Evolutionary conservation across 2,113 vertebrate genomes (phyloP), one percentile per base, ranked within the genome.

Genomic region (Carollia perspicillata): DNA sequence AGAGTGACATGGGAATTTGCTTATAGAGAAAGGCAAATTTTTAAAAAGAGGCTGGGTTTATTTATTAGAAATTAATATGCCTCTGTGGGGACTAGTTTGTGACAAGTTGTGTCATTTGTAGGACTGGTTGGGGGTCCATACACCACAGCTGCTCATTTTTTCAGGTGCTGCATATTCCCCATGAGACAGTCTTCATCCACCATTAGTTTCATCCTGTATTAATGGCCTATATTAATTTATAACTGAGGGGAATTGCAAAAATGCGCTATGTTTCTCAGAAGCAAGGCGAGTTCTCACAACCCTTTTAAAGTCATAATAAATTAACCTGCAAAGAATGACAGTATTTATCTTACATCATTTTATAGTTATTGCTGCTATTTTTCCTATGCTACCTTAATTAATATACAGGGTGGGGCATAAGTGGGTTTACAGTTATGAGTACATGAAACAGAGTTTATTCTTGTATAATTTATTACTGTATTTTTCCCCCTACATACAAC

Each of bases 301-400:
- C 90, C 95, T 96, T 98, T 97, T 84, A 97, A 98, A 97, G 95
- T 95, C 92, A 85, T 97, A 97, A 98, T 98, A 97, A 98, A 98
- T 98, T 98, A 97, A 96, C 97, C 89, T 63, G 95, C 92, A 65
- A 97, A 94, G 0, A 94, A 96, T 97, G 80, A 94, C 94, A 89
- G 68, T 97, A 97, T 98, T 98, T 98, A 95, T 97, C 97, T 98
- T 98, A 92, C 96, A 97, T 93, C 94, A 96, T 97, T 97, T 98
- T 98, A 98, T 95, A 98, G 97, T 97, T 97, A 98, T 98, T 98
- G 98, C 96, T 96, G 96, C 89, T 68, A 66, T 90, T 65, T 92
- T 97, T 97, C 96, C 95, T 97, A 78, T 85, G 69, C 63, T 94
- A 72, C 13, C 22, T 97, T 96, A 97, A 97, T 97, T 96, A 97